Evolutionary conservation across 2,797 vertebrate genomes (phyloP), one percentile per base, ranked within the genome.

Genomic region (Podarcis siculus): DNA sequence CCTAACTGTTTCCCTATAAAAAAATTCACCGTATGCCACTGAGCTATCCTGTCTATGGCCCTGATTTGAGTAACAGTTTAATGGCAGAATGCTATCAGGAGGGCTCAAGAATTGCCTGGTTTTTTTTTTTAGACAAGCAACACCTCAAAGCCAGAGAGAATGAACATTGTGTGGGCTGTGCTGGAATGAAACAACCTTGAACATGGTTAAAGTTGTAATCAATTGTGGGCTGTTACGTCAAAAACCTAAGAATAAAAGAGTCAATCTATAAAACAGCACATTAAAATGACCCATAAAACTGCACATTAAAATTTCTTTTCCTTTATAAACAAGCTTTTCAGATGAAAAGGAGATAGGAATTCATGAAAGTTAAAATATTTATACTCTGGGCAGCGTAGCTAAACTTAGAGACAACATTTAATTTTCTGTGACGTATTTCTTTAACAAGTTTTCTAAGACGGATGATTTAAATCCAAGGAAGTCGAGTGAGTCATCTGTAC

Each of bases 381-480:
- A 96, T 96, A 93, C 95, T 92, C 91, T 27, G 84, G 95, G 87
- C 92, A 55, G 49, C 13, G 92, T 69, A 93, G 93, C 96, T 97
- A 97, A 97, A 97, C 95, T 97, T 97, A 96, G 96, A 93, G 87
- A 91, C 95, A 96, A 95, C 96, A 96, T 97, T 95, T 95, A 97
- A 97, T 97, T 97, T 97, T 94, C 96, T 96, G 94, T 97, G 97
- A 97, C 95, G 96, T 97, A 95, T 96, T 97, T 96, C 96, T 96
- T 95, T 97, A 97, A 97, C 96, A 97, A 97, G 96, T 97, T 97
- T 97, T 97, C 95, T 96, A 95, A 96, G 95, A 97, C 84, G 93
- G 94, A 97, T 96, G 95, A 97, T 96, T 96, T 96, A 96, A 97
- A 95, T 97, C 94, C 96, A 96, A 95, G 95, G 95, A 96, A 96